Base-by-base conservation (phyloP, 2,888 invertebrate species). In the Caenorhabditis afra region DNA sequence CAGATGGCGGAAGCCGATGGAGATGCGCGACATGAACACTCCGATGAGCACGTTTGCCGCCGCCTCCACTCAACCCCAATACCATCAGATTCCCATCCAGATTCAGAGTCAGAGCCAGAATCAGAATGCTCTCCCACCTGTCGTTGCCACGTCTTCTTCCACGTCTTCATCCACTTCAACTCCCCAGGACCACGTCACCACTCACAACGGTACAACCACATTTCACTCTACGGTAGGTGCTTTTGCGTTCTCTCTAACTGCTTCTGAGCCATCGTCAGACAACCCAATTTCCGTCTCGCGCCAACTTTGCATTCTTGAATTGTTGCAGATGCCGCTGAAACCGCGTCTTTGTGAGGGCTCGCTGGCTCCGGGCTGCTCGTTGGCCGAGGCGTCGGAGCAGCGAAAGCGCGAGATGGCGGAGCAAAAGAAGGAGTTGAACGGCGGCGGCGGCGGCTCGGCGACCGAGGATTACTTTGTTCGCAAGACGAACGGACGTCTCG, bases 1-100 rank as follows among this genome's bases (percentile, higher is more conserved):
- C 41, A 84, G 84, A 73, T 84, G 84, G 84, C 73, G 84, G 11
- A 84, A 84, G 61, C 70, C 81, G 47, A 71, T 67, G 49, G 81
- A 81, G 16, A 44, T 55, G 11, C 74, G 82, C 12, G 82, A 78
- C 22, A 41, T 62, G 29, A 67, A 58, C 52, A 65, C 29, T 29
- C 29, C 45, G 5, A 39, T 57, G 22, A 57, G 16, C 16, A 23
- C 62, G 14, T n/a, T 49, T 11, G 29, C 29, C 29, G 29, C 29
- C 29, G 29, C 4, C 29, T 7, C 29, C n/a, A 53, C 53, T 12
- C 58, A 41, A 35, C 67, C 49, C 50, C 58, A 77, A 18, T 66
- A 61, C 52, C 76, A 76, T 52, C 67, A 76, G 37, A 67, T 68
- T 49, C 76, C 67, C 1, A 68, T 68, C 52, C 76, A 76, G 49